Percentiles rank a stretch among this genome's conserved stretches.
These are phyloP conservation scores for Tetramorium parvispinum DNA, from an alignment of 1,140 invertebrate genomes.

Conservation along the genomic window DNA sequence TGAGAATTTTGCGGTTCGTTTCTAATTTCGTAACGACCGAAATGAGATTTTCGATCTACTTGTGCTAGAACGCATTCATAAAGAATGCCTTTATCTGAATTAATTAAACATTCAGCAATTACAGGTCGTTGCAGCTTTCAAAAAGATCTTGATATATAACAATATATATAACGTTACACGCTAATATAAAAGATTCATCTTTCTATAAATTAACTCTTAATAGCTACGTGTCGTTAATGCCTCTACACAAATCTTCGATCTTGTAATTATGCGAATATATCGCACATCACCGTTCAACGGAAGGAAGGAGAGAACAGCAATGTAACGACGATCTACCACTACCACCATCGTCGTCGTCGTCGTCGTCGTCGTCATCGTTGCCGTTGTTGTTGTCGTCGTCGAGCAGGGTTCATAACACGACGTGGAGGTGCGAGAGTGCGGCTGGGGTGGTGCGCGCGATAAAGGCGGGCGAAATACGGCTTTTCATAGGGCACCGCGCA, in stretches of 20 bases:
- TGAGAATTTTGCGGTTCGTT: neutral
- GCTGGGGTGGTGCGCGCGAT: slow-evolving; percentile 43
- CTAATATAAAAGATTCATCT: slow-evolving; percentile 20
- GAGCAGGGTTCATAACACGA: slow-evolving; percentile 57
- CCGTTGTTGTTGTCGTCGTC: neutral
- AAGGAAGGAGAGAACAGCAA: slow-evolving; percentile 27
- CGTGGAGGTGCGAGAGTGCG: neutral
- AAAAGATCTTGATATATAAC: neutral
- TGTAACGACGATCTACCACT: neutral
- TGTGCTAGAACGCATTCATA: neutral
- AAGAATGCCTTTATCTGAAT: neutral
- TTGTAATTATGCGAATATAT: slow-evolving; percentile 47
- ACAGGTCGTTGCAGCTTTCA: neutral
- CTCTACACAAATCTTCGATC: slow-evolving; percentile 40
- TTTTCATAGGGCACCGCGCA: slow-evolving; percentile 48
- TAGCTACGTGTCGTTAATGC: slow-evolving; percentile 43
- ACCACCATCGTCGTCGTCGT: neutral
- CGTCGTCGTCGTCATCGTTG: neutral
- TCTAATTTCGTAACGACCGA: neutral
- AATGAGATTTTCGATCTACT: neutral
- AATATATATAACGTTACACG: neutral
- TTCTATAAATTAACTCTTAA: slow-evolving; percentile 25
- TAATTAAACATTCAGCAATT: neutral
- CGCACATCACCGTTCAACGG: slow-evolving; percentile 17
- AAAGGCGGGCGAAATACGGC: slow-evolving; percentile 58